phyloP scores from a whole-genome alignment of 2,113 vertebrate species.

The Cervus canadensis region DNA sequence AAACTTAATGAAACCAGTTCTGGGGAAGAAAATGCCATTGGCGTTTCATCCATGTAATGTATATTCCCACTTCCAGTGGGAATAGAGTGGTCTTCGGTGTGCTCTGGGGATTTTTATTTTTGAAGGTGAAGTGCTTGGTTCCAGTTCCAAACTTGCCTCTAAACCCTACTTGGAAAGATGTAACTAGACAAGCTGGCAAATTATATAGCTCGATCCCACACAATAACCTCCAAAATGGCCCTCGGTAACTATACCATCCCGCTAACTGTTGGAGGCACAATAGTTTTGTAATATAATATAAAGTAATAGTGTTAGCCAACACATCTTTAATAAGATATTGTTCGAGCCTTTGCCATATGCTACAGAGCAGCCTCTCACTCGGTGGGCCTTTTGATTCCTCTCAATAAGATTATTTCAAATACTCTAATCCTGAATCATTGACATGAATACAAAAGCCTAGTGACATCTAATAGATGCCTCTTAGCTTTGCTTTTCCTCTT shows the following conservation, averaged over 20 bases:
- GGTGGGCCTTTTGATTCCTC: conserved; percentile 85
- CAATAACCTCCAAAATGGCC: conserved; percentile 55
- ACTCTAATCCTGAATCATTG: conserved; percentile 91
- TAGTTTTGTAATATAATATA: conserved; percentile 83
- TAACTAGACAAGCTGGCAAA: conserved; percentile 51
- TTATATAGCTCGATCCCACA: conserved; percentile 27
- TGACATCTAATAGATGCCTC: conserved; percentile 93
- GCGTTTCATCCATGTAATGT: not conserved
- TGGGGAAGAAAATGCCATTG: not conserved
- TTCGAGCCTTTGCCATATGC: conserved; percentile 85
- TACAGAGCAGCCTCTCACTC: conserved; percentile 80
- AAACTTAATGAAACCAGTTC: conserved; percentile 31
- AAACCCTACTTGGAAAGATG: conserved; percentile 43
- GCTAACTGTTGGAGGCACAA: conserved; percentile 79
- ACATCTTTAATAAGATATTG: conserved; percentile 89
- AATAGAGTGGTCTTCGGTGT: not conserved
- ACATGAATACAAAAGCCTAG: conserved; percentile 90
- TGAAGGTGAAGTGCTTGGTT: not conserved
- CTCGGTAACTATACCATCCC: conserved; percentile 74
- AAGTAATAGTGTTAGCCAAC: conserved; percentile 85
- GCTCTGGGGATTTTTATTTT: conserved; percentile 36
- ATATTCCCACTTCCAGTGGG: not conserved
- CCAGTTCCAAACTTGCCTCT: not conserved
- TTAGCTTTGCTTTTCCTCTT: conserved; percentile 88
- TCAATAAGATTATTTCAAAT: conserved; percentile 94